These are phyloP conservation scores for Tipula vernalis DNA, from an alignment of 2,888 invertebrate species.

Conservation along the genomic window DNA sequence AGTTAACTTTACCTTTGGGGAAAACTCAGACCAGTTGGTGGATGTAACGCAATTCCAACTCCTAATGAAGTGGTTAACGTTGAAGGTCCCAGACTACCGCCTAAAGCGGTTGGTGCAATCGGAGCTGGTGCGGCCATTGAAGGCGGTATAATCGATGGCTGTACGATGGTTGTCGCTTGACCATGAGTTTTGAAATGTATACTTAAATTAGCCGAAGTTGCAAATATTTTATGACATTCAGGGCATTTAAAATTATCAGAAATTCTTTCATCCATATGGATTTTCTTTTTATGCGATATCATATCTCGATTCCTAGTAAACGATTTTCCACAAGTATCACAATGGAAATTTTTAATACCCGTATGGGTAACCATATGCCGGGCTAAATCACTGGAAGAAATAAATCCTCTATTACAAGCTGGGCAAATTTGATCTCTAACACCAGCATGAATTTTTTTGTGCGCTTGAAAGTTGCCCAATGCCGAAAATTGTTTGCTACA, in stretches of 20 bases:
- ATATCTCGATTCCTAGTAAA: slow-evolving; percentile 45
- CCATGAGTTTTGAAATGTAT: slow-evolving; percentile 33
- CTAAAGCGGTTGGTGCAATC: slow-evolving; percentile 21
- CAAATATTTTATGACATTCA: slow-evolving; percentile 33
- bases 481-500: slow-evolving; percentile 50
- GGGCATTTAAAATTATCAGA: slow-evolving; percentile 31
- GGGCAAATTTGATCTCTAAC: slow-evolving; percentile 47
- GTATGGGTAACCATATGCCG: slow-evolving; percentile 47
- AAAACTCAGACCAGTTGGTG: slow-evolving; percentile 20
- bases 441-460: slow-evolving; percentile 49
- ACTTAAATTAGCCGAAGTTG: slow-evolving; percentile 29
- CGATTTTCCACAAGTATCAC: slow-evolving; percentile 42
- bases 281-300: slow-evolving; percentile 30
- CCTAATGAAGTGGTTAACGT: slow-evolving; percentile 8
- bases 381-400: slow-evolving; percentile 46
- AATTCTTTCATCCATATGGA: slow-evolving; percentile 26
- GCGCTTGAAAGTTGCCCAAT: slow-evolving; percentile 47
- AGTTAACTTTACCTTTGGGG: slow-evolving; percentile 19
- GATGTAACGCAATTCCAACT: slow-evolving; percentile 22
- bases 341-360: slow-evolving; percentile 44
- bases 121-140: slow-evolving; percentile 15
- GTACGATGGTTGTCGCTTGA: slow-evolving; percentile 19
- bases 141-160: slow-evolving; percentile 13
- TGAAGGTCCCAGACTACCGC: slow-evolving; percentile 23
- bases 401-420: slow-evolving; percentile 45